These are phyloP conservation scores for Cygnus olor DNA, from an alignment of 2,797 vertebrate genomes.

Conservation along the genomic window DNA sequence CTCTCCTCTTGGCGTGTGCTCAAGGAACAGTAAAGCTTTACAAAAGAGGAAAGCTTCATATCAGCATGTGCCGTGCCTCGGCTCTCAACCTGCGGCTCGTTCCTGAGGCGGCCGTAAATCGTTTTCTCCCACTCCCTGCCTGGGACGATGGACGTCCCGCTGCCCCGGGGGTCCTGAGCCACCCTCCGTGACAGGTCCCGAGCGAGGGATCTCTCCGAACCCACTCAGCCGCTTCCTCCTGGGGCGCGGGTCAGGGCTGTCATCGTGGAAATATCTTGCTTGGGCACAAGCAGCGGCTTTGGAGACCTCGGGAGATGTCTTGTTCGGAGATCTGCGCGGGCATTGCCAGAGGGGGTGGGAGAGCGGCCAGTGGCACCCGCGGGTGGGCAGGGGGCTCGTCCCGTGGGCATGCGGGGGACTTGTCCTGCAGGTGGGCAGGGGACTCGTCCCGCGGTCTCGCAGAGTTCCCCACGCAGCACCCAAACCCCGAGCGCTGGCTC, in stretches of 20 bases:
- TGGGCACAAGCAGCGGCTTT: background rate
- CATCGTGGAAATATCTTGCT: background rate
- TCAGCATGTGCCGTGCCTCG: background rate
- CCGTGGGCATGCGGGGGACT: too few species aligned
- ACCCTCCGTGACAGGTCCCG: background rate
- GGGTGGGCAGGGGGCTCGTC: too few species aligned
- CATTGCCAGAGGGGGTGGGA: background rate
- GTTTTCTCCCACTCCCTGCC: background rate
- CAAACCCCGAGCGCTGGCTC: too few species aligned
- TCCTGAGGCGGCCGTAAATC: background rate
- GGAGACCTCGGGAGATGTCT: too few species aligned
- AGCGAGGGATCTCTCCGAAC: background rate
- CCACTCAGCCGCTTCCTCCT: background rate
- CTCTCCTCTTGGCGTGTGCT: background rate
- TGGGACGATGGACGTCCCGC: background rate
- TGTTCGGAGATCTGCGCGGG: background rate
- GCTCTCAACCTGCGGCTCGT: background rate
- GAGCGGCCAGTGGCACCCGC: too few species aligned
- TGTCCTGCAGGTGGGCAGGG: too few species aligned
- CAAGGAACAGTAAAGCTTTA: background rate
- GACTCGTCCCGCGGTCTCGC: rapidly evolving
- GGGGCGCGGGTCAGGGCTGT: rapidly evolving
- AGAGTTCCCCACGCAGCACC: too few species aligned
- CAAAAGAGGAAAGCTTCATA: background rate
- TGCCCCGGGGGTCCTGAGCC: background rate